These are phyloP conservation scores for Prosapia bicincta DNA, from an alignment of 2,888 invertebrate species.

Conservation along the genomic window DNA sequence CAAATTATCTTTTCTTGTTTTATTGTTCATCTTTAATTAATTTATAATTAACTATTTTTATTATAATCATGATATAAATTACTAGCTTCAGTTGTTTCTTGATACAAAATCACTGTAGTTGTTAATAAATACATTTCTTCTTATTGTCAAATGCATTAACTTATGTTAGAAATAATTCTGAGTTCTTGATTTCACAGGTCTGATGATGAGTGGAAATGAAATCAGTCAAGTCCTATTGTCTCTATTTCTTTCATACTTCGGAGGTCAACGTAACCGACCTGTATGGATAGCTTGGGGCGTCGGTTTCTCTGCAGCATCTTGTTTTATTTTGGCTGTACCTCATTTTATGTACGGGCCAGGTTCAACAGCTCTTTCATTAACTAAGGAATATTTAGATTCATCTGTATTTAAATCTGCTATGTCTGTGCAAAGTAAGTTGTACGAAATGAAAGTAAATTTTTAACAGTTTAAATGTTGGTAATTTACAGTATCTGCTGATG, in stretches of 20 bases:
- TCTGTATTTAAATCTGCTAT: background rate
- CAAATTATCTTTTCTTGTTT: too few species aligned
- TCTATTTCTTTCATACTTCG: conserved; percentile 59
- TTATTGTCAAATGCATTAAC: too few species aligned
- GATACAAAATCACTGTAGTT: too few species aligned
- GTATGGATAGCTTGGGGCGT: conserved; percentile 64
- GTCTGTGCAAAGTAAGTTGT: conserved; percentile 7
- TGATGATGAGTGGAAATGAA: conserved; percentile 66
- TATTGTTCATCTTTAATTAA: too few species aligned
- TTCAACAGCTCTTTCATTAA: conserved; percentile 49
- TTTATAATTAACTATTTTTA: too few species aligned
- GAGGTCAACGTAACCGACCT: conserved; percentile 64
- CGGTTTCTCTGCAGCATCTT: conserved; percentile 57
- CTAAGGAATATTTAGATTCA: conserved; percentile 45
- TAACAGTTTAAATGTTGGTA: too few species aligned
- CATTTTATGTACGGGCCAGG: conserved; percentile 62
- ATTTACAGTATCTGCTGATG: too few species aligned
- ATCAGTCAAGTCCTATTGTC: conserved; percentile 63
- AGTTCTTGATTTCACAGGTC: conserved; percentile 47
- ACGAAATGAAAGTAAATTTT: too few species aligned
- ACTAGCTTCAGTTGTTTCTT: too few species aligned
- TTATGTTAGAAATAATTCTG: too few species aligned
- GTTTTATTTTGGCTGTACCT: conserved; percentile 57
- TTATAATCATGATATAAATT: too few species aligned
- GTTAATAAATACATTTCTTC: too few species aligned